Evolutionary conservation across 2,888 invertebrate species (phyloP), one percentile per base, ranked within the genome.

Genomic region (Lasioglossum zephyrum): DNA sequence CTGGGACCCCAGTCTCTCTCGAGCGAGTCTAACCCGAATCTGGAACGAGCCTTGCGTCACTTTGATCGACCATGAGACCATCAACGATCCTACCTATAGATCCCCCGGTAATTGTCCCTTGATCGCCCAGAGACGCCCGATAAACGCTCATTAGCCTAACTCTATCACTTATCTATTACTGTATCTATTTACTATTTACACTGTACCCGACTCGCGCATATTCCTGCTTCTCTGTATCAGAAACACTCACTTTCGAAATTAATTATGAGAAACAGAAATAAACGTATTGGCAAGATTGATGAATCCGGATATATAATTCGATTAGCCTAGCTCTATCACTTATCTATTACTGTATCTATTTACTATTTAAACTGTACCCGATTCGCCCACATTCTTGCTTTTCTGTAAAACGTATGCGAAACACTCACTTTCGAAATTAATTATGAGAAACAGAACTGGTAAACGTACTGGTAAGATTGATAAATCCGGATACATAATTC

Each of bases 31-130:
- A 70, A 77, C 78, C 75, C 75, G 75, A 66, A 78, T 82, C 47
- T 72, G 31, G 18, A 73, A 41, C 84, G 74, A 77, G 70, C 41
- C 60, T 74, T 39, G 77, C 60, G 73, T 84, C 77, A 70, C 41
- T 53, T 22, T n/a, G 31, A 73, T 49, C 74, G 26, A 22, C 66
- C 36, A 57, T 60, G 26, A 36, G 26, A 22, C 66, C 36, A 57
- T 49, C 22, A 36, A 4, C 36, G 57, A 75, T 77, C 44, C 39
- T 16, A 31, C 60, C 31, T 63, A 31, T 26, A 47, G 36, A 66
- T 26, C 57, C 39, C 36, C n/a, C 4, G 8, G 9, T 8, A 41
- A 26, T 63, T 63, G 31, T 63, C 31, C 6, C 26, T n/a, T 2
- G 63, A 63, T 63, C 63, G 63, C 5, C 63, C 16, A 13, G 63